phyloP scores from a whole-genome alignment of 2,797 vertebrate genomes.

The Spondyliosoma cantharus region DNA sequence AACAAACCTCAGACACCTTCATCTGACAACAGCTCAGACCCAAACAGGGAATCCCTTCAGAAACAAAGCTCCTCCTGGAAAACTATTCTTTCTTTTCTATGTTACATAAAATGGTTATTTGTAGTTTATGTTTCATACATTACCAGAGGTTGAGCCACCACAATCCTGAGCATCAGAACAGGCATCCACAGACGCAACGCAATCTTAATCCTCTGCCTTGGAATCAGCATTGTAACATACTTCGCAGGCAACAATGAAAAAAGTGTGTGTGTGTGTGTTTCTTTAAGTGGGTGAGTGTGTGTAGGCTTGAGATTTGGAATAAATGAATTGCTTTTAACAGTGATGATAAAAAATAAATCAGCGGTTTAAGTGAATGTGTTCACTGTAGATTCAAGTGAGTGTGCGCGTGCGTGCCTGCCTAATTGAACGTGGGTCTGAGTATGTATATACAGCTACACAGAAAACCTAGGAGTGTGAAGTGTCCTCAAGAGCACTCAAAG shows the following conservation, averaged over 20 bases:
- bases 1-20: not conserved
- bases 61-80: not conserved
- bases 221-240: slow-evolving; percentile 87
- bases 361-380: slow-evolving; percentile 1
- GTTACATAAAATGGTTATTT: not conserved
- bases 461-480: slow-evolving; percentile 30
- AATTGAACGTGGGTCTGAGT: slow-evolving; percentile 17
- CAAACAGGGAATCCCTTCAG: not conserved
- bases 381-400: slow-evolving; percentile 5
- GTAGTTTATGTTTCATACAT: slow-evolving; percentile 50
- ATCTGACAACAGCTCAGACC: not conserved
- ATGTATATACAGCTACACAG: not conserved
- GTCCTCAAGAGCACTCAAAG: slow-evolving; percentile 24
- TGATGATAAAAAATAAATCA: slow-evolving; percentile 14
- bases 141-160: slow-evolving; percentile 87
- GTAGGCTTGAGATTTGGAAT: not conserved
- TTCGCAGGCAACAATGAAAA: slow-evolving; percentile 22
- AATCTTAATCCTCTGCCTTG: slow-evolving; percentile 94
- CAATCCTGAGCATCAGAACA: slow-evolving; percentile 95
- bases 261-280: slow-evolving; percentile 21
- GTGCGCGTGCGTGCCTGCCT: slow-evolving; percentile 10
- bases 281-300: slow-evolving; percentile 40
- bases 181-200: slow-evolving; percentile 95
- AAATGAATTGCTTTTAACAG: slow-evolving; percentile 24
- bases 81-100: not conserved